phyloP scores from a whole-genome alignment of 2,113 vertebrate genomes.

The Protobothrops mucrosquamatus region DNA sequence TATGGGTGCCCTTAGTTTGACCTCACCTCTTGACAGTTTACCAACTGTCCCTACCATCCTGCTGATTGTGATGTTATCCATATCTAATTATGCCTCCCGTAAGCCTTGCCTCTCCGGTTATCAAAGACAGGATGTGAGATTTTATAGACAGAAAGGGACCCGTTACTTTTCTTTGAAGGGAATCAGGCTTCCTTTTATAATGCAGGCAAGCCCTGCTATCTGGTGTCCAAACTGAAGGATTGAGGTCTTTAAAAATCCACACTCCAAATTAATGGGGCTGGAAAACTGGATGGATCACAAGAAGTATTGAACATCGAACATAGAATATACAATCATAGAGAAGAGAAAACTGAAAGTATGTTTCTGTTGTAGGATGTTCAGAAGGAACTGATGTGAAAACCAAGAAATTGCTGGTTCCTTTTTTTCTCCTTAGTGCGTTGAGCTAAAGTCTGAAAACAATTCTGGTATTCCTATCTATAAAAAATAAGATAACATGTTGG shows the following conservation, averaged over 20 bases:
- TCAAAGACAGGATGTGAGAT: conserved; percentile 14
- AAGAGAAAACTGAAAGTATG: no score
- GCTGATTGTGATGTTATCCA: not conserved
- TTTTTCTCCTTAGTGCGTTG: no score
- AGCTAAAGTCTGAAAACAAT: not conserved
- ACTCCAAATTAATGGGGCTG: not conserved
- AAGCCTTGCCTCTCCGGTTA: conserved; percentile 3
- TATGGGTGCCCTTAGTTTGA: not conserved
- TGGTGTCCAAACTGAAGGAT: not conserved
- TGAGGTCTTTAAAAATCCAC: not conserved
- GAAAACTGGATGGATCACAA: no score
- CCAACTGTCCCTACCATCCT: not conserved
- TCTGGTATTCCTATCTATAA: not conserved
- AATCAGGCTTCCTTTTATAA: not conserved
- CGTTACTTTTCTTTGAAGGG: not conserved
- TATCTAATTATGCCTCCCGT: conserved; percentile 7
- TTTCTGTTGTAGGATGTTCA: not conserved
- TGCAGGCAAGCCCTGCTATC: not conserved
- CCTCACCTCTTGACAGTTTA: not conserved
- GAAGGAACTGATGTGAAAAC: not conserved
- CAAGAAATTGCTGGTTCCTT: not conserved
- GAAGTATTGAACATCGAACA: not conserved
- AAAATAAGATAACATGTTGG: not conserved
- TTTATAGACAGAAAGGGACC: not conserved
- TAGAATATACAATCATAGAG: not conserved